phyloP scores from a whole-genome alignment of 2,797 vertebrate genomes.

The Scyliorhinus canicula region DNA sequence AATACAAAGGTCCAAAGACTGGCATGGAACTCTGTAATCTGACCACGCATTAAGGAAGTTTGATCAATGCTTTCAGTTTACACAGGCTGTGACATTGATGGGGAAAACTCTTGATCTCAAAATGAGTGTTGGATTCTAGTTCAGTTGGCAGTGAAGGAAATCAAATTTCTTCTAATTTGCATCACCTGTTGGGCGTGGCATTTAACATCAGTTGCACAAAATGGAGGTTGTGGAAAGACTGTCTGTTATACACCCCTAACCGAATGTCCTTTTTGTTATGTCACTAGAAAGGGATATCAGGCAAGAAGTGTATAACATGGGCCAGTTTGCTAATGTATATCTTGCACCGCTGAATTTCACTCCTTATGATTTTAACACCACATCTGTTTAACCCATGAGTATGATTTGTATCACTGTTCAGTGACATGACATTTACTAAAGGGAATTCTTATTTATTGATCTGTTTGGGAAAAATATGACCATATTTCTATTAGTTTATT shows the following conservation, averaged over 20 bases:
- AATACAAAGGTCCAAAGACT: conserved; percentile 13
- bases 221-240: neutral
- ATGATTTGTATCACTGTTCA: neutral
- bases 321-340: neutral
- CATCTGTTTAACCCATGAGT: neutral
- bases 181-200: neutral
- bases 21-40: neutral
- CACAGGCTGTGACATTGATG: neutral
- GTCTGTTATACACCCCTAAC: no score
- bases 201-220: neutral
- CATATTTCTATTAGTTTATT: neutral
- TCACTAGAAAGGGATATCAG: neutral
- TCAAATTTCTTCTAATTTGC: neutral
- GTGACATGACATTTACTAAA: neutral
- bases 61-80: conserved; percentile 21
- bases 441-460: neutral
- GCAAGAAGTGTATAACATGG: neutral
- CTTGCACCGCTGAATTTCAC: neutral
- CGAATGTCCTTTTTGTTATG: neutral
- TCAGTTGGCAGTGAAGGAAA: neutral
- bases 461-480: neutral
- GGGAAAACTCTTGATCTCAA: neutral
- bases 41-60: neutral
- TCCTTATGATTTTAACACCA: neutral
- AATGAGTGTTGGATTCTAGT: neutral